Evolutionary conservation across 2,888 invertebrate species (phyloP).

Genomic region (Eudasyphora cyanicolor): DNA sequence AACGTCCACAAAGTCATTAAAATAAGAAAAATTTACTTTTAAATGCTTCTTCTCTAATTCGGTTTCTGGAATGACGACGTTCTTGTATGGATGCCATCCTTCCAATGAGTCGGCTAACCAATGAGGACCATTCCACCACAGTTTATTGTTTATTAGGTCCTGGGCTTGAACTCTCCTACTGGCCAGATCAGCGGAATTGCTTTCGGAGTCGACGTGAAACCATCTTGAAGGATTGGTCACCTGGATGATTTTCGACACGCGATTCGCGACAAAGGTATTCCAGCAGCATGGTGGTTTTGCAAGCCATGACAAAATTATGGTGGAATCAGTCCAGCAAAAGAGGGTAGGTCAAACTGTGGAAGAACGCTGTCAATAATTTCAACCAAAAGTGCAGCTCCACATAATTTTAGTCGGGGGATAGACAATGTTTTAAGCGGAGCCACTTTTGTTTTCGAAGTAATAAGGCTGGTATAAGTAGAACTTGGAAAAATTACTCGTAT

Average conservation of each 20-base stretch:
- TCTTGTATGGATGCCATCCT: background rate
- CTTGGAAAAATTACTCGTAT: background rate
- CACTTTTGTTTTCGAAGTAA: conserved; percentile 33
- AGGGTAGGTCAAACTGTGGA: background rate
- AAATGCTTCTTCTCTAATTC: conserved; percentile 35
- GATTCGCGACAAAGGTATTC: conserved; percentile 53
- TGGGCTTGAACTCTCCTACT: conserved; percentile 35
- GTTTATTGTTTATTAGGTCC: background rate
- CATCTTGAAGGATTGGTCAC: background rate
- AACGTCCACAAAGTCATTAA: conserved; percentile 7
- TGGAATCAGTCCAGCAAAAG: background rate
- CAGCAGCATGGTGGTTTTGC: conserved; percentile 44
- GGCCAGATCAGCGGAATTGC: conserved; percentile 46
- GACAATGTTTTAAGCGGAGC: conserved; percentile 21
- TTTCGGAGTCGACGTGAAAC: conserved; percentile 27
- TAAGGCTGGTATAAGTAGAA: background rate
- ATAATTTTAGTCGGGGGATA: conserved; percentile 5
- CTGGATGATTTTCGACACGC: conserved; percentile 34
- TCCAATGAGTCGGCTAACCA: background rate
- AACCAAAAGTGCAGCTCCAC: conserved; percentile 10
- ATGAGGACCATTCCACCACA: conserved; percentile 50
- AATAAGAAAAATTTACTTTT: background rate
- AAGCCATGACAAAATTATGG: background rate
- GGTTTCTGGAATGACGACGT: background rate
- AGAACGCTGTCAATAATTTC: conserved; percentile 9